Base-by-base conservation (phyloP, 2,113 vertebrate species). In the Calyptommatus sinebrachiatus region DNA sequence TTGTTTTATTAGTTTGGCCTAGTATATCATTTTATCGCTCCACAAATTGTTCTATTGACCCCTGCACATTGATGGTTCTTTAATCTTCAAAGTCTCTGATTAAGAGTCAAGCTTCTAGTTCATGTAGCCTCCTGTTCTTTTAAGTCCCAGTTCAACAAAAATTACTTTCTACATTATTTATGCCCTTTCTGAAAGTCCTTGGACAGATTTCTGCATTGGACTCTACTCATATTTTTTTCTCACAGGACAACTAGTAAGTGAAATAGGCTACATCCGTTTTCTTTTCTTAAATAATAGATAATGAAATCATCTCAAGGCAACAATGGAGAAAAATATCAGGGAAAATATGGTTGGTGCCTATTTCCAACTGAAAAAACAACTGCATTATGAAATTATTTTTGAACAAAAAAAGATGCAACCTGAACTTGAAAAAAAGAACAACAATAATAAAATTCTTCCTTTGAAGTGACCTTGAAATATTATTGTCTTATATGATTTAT, bases 381-480 rank as follows among this genome's bases (percentile, higher is more conserved):
- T 46, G 20, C 48, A 79, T 26, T 48, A 20, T 24, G 21, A 74
- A 78, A 69, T 69, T 41, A 41, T 35, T 18, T 77, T 78, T 20
- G 6, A 65, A 71, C 67, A 5, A 71, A 82, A 76, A 18, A 26
- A 66, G 20, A 18, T 45, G 71, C 46, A 75, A 20, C 26, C 14
- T 60, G 7, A 22, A 80, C 2, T 5, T 41, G 35, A 4, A 41
- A 41, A 41, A 41, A 41, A 41, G 35, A 41, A 41, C 35, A 82
- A 26, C 73, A 76, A 79, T 26, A 31, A 24, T 71, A 48, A 66
- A 82, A 73, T 68, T 7, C 29, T 86, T 84, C 77, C 26, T 76
- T 83, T 57, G 73, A 60, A 7, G 41, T 2, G 29, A n/a, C 71
- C 79, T 73, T 4, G 29, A 20, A 74, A 69, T 61, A n/a, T 41